Conservation (phyloP, 2,113 vertebrate genomes). For the Rousettus leschenaultii region DNA sequence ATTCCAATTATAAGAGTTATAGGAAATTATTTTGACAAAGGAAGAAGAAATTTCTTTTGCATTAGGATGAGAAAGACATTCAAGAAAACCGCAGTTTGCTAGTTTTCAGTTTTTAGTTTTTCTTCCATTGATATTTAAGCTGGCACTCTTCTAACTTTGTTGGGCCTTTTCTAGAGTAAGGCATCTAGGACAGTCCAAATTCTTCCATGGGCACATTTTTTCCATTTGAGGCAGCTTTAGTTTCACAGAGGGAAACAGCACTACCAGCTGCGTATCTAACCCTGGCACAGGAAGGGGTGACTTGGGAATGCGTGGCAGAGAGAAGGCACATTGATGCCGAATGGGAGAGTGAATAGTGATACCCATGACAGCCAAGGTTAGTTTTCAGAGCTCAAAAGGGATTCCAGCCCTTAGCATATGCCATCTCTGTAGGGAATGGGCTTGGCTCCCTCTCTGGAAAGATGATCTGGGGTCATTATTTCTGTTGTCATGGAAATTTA, state of each 20-base stretch:
- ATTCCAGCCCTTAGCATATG: conserved; percentile 21
- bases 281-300: neutral
- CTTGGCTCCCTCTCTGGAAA: conserved; percentile 36
- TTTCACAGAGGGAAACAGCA: neutral
- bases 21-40: neutral
- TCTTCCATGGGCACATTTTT: conserved; percentile 18
- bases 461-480: conserved; percentile 47
- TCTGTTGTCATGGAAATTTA: conserved; percentile 56
- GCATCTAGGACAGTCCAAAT: neutral
- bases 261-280: neutral
- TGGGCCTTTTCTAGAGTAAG: conserved; percentile 16
- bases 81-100: neutral
- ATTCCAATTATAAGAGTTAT: neutral
- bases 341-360: conserved; percentile 6
- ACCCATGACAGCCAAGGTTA: conserved; percentile 17
- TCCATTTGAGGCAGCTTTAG: neutral
- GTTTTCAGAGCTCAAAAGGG: conserved; percentile 19
- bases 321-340: neutral
- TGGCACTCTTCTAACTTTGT: neutral
- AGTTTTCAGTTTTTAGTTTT: neutral
- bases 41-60: neutral
- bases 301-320: neutral
- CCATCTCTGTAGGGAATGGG: conserved; percentile 16
- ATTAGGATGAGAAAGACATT: neutral
- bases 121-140: neutral